Evolutionary conservation across 2,113 vertebrate species (phyloP), one percentile per base, ranked within the genome.

Genomic region (Rousettus leschenaultii): DNA sequence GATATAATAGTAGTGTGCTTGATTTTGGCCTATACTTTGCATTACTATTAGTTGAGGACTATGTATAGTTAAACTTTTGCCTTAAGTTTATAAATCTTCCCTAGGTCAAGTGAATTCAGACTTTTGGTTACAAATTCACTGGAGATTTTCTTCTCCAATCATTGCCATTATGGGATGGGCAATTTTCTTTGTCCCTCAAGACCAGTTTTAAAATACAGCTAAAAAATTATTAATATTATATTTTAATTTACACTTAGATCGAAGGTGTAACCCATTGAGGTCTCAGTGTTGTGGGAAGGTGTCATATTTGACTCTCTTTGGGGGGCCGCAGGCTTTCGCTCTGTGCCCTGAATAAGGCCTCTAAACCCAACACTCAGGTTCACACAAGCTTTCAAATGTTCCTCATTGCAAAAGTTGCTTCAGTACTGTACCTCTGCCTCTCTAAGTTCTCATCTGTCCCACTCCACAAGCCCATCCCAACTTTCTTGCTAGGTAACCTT

Each of bases 161-260:
- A 57, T 51, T 94, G 45, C 43, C 16, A 24, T 86, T 59, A 73
- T 82, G 40, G 26, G 24, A 75, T 57, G 26, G 30, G 40, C 40
- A 53, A 3, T 94, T 94, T 86, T 86, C 80, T 24, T 86, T 87
- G 40, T 74, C 73, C 3, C 82, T 94, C 7, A 82, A 82, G 65
- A 51, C 33, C 38, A 74, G 33, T 80, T 96, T 74, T 94, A 86
- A 91, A 79, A 59, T 74, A 94, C 51, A n/a, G 63, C 26, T 71
- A 22, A 74, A 57, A 35, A 30, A 33, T 71, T 73, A 59, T 61
- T 61, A 28, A 84, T 57, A 53, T 71, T n/a, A 33, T 51, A 21
- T 63, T 94, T 90, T 59, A 91, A 57, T 74, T 85, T 74, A 66
- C 51, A 75, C 38, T 91, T 85, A 57, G n/a, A 45, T 35, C 59